Evolutionary conservation across 1,140 invertebrate genomes (phyloP), one percentile per base, ranked within the genome.

Genomic region (Neotoxoptera formosana): DNA sequence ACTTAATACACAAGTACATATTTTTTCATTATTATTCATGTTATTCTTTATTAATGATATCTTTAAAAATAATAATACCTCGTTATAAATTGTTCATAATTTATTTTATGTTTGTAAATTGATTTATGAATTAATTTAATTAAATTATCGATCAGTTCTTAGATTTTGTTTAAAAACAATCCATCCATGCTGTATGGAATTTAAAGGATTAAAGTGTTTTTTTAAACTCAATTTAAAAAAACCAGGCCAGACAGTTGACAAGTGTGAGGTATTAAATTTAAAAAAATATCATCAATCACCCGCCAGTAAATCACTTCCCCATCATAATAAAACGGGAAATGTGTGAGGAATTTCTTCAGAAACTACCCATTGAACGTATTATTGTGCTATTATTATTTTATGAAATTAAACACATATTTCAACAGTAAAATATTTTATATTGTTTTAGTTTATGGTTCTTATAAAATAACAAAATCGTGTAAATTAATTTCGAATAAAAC

Each of bases 241-340:
- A 25, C 17, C 48, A 1, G 41, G 81, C 47, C 11, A 84, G 21
- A 76, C 76, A 53, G n/a, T 51, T 81, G 81, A 81, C 91, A 92
- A 84, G 67, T 45, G 47, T 7, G n/a, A 51, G 41, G 47, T 83
- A 92, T 92, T 92, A 83, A 51, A 76, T 92, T 60, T 48, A 17
- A 48, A 76, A 91, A 91, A 53, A 53, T 84, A 83, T 51, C 91
- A 84, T 92, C 48, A 81, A 92, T 92, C 48, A 53, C 91, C 23
- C 20, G 1, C 21, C 47, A 34, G 47, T 92, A 41, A 92, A 83
- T 84, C 91, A 81, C 48, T 92, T 92, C 84, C 3, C 34, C 81
- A 11, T 92, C 81, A 11, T 92, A 83, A 92, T 83, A 83, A 92
- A 83, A 45, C 45, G 47, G n/a, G 25, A 76, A 92, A 92, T 36